A percentile compares a stretch with the other conserved stretches of the same genome.
These are phyloP conservation scores for Saxicola maurus DNA, from an alignment of 2,797 vertebrate species.

Conservation along the genomic window DNA sequence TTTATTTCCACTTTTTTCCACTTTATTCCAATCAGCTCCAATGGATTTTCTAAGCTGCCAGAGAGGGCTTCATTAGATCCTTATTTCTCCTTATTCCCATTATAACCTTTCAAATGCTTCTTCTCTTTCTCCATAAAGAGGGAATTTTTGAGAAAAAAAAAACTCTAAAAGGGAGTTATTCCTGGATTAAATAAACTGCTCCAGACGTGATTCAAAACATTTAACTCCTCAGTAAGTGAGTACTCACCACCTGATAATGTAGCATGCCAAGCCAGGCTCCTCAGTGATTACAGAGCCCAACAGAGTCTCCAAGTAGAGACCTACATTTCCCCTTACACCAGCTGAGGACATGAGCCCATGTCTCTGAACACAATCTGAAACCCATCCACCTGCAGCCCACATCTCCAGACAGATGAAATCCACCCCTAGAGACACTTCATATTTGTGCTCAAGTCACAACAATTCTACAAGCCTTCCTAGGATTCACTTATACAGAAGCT, in stretches of 20 bases:
- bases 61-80: not conserved
- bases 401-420: not conserved
- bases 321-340: not conserved
- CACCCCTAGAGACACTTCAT: not conserved
- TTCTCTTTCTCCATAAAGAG: not conserved
- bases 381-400: not conserved
- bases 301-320: not conserved
- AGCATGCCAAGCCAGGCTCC: not conserved
- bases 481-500: not conserved
- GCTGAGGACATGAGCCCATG: not conserved
- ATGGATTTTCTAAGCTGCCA: not conserved
- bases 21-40: not conserved
- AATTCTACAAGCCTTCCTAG: not conserved
- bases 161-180: not conserved
- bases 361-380: not conserved
- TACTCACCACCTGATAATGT: not conserved
- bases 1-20: too few relatives aligned
- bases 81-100: not conserved
- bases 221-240: not conserved
- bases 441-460: not conserved
- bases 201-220: not conserved
- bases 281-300: not conserved
- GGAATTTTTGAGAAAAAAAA: not conserved
- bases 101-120: not conserved
- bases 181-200: not conserved